Conservation (phyloP, 2,113 vertebrate species). For the Notiomystis cincta region DNA sequence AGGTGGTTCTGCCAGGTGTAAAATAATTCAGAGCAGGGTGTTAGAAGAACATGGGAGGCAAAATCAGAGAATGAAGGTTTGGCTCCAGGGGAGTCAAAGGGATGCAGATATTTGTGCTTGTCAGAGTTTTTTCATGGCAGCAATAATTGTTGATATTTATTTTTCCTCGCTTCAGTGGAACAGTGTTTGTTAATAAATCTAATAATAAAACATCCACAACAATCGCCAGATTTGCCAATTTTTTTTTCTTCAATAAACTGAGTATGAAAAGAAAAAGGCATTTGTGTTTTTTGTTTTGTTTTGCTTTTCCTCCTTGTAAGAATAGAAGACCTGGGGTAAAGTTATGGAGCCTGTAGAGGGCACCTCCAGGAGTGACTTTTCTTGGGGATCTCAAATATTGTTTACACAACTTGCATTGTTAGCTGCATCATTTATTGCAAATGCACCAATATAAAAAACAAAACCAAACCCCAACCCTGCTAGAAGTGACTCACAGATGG, state of each 20-base stretch:
- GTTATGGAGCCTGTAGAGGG: not conserved
- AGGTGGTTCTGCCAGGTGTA: not conserved
- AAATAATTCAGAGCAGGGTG: not conserved
- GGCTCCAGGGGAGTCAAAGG: not conserved
- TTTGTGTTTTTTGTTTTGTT: not conserved
- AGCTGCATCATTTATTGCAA: constrained; percentile 26
- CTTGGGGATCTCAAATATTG: not conserved
- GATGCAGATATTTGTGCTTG: not conserved
- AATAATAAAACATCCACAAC: constrained; percentile 47
- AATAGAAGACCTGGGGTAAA: not conserved
- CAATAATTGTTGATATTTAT: constrained; percentile 59
- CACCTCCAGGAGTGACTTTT: not conserved
- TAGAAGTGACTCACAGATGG: constrained; percentile 54
- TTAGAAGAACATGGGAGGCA: not conserved
- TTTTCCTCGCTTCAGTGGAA: constrained; percentile 38
- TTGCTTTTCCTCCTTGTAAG: accelerated
- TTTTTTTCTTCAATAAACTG: not conserved
- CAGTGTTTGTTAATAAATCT: constrained; percentile 55
- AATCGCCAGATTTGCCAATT: constrained; percentile 1
- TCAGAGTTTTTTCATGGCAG: not conserved
- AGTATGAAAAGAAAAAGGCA: not conserved
- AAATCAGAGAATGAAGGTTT: not conserved
- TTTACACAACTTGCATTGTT: not conserved
- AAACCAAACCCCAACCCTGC: not conserved
- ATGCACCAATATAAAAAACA: not conserved